Evolutionary conservation across 2,113 vertebrate genomes (phyloP).

Genomic region (Ia io): DNA sequence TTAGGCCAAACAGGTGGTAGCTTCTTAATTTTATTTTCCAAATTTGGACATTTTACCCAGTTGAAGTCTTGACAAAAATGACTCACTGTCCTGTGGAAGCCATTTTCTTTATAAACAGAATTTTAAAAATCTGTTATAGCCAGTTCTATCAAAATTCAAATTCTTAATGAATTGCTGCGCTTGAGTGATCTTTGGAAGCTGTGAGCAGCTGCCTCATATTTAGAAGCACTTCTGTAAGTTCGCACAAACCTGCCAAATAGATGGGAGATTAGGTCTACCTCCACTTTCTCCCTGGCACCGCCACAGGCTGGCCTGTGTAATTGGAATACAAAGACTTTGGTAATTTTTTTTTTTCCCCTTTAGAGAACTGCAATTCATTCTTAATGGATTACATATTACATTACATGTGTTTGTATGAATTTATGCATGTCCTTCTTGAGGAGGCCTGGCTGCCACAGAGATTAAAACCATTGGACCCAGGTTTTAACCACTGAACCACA

Average conservation of each 20-base stretch:
- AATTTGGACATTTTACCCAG: not conserved
- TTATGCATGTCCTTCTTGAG: not conserved
- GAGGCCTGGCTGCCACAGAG: not conserved
- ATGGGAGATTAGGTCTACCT: not conserved
- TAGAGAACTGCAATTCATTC: not conserved
- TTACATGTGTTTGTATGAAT: not conserved
- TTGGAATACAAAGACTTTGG: not conserved
- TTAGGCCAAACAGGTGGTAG: not conserved
- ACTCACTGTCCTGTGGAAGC: not conserved
- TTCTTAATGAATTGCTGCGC: not conserved
- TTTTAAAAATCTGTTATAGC: not conserved
- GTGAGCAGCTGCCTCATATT: not conserved
- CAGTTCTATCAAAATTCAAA: not conserved
- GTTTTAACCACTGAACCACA: not conserved
- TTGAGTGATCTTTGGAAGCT: not conserved
- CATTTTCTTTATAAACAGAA: not conserved
- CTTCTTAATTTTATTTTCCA: not conserved
- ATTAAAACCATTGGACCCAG: not conserved
- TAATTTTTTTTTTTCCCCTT: not conserved
- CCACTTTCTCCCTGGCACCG: not conserved
- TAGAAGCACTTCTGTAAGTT: not conserved
- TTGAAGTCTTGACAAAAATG: not conserved
- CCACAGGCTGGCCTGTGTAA: not conserved
- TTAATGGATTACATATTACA: not conserved
- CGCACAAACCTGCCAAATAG: not conserved